Evolutionary conservation across 2,888 invertebrate species (phyloP).

Genomic region (Hydropsyche betteni): DNA sequence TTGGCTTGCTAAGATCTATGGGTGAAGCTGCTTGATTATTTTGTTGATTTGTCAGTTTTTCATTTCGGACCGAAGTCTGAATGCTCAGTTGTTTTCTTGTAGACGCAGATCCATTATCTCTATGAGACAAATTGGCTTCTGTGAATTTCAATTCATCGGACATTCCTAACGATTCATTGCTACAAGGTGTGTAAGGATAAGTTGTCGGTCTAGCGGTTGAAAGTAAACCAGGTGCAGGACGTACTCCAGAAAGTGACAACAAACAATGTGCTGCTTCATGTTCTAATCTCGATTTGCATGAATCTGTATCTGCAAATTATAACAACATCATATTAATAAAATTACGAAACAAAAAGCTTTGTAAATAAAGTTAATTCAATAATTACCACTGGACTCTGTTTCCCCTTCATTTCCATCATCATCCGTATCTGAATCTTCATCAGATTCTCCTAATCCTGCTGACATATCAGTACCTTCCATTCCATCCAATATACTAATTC

Average conservation of each 20-base stretch:
- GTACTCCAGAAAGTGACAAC: constrained; percentile 74
- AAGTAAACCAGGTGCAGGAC: constrained; percentile 67
- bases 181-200: constrained; percentile 70
- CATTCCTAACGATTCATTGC: not conserved
- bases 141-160: constrained; percentile 6
- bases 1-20: constrained; percentile 66
- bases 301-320: constrained; percentile 67
- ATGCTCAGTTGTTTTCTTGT: constrained; percentile 42
- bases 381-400: constrained; percentile 75
- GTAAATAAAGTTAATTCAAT: constrained; percentile 15
- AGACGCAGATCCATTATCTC: constrained; percentile 36
- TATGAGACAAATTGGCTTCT: constrained; percentile 1
- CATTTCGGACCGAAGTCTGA: constrained; percentile 19
- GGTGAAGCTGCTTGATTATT: constrained; percentile 51
- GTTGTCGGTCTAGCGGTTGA: constrained; percentile 73
- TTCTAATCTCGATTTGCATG: constrained; percentile 76
- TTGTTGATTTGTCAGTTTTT: constrained; percentile 49
- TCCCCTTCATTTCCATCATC: constrained; percentile 70
- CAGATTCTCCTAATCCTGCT: constrained; percentile 69
- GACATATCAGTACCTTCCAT: constrained; percentile 67
- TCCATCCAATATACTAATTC: constrained; percentile 80
- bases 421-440: constrained; percentile 73
- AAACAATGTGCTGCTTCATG: constrained; percentile 88
- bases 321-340: not conserved
- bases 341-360: constrained; percentile 2